Conservation (phyloP, 2,113 vertebrate genomes). For the Alexandromys fortis region DNA sequence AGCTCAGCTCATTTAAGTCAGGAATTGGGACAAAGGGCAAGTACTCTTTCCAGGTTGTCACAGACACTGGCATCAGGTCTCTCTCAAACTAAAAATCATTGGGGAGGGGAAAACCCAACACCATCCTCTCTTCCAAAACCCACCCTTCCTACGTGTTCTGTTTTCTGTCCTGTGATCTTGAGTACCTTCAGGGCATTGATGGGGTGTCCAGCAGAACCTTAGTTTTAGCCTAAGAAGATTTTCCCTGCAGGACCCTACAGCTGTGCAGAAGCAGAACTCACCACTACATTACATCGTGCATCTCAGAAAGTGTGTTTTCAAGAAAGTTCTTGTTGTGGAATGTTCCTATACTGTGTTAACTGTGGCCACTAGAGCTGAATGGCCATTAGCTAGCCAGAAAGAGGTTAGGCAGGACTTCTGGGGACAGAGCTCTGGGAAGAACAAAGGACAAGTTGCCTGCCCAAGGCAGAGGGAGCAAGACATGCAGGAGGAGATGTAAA, state of each 20-base stretch:
- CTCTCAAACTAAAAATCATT: neutral
- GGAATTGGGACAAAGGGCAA: neutral
- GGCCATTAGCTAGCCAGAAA: neutral
- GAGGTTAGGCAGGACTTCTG: neutral
- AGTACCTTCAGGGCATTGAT: neutral
- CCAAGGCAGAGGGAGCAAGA: neutral
- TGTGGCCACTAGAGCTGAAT: neutral
- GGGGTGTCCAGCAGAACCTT: neutral
- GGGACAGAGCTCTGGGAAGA: neutral
- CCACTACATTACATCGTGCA: neutral
- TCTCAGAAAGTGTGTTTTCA: neutral
- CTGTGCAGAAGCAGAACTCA: neutral
- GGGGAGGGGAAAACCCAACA: neutral
- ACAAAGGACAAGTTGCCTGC: neutral
- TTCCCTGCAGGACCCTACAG: neutral
- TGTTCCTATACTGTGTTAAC: neutral
- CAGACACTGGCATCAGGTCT: neutral
- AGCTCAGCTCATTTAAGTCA: neutral
- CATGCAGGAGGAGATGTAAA: neutral
- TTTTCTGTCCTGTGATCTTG: neutral
- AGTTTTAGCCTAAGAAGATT: neutral
- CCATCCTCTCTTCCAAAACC: neutral
- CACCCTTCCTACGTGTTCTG: neutral
- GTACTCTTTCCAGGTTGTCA: neutral
- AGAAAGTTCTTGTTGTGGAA: neutral